Evolutionary conservation across 2,797 vertebrate species (phyloP).

Genomic region (Apogon hyalosoma): DNA sequence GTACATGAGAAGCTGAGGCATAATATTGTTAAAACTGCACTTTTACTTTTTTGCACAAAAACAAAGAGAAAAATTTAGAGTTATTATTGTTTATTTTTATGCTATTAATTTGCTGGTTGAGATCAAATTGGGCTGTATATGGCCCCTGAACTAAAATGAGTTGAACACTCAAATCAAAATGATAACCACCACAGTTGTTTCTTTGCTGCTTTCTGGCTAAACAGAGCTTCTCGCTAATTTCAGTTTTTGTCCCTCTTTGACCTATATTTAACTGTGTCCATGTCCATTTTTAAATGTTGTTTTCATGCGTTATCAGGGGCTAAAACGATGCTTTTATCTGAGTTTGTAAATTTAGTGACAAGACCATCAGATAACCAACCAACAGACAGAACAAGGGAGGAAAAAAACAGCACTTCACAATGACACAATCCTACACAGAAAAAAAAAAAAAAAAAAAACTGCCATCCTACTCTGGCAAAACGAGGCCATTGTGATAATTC

Average conservation of each 20-base stretch:
- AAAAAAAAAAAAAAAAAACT: slow-evolving; percentile 28
- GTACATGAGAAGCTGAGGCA: no score
- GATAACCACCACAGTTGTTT: background rate
- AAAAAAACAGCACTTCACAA: slow-evolving; percentile 51
- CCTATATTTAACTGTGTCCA: slow-evolving; percentile 31
- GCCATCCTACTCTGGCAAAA: slow-evolving; percentile 62
- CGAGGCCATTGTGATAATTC: slow-evolving; percentile 77
- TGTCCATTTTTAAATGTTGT: slow-evolving; percentile 59
- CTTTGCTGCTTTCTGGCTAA: slow-evolving; percentile 12
- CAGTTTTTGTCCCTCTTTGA: slow-evolving; percentile 41
- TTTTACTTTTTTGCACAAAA: no score
- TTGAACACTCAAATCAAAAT: no score
- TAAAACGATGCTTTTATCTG: slow-evolving; percentile 58
- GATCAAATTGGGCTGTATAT: no score
- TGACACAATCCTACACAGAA: slow-evolving; percentile 58
- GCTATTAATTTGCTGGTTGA: no score
- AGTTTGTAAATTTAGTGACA: slow-evolving; percentile 56
- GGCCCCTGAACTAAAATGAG: no score
- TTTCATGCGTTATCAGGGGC: slow-evolving; percentile 38
- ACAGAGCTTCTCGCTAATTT: slow-evolving; percentile 20
- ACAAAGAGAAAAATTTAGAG: no score
- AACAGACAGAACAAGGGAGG: slow-evolving; percentile 23
- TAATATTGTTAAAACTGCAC: no score
- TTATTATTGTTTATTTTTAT: no score
- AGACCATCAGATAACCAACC: slow-evolving; percentile 57